phyloP scores from a whole-genome alignment of 2,113 vertebrate genomes.

The Porphyrio hochstetteri region DNA sequence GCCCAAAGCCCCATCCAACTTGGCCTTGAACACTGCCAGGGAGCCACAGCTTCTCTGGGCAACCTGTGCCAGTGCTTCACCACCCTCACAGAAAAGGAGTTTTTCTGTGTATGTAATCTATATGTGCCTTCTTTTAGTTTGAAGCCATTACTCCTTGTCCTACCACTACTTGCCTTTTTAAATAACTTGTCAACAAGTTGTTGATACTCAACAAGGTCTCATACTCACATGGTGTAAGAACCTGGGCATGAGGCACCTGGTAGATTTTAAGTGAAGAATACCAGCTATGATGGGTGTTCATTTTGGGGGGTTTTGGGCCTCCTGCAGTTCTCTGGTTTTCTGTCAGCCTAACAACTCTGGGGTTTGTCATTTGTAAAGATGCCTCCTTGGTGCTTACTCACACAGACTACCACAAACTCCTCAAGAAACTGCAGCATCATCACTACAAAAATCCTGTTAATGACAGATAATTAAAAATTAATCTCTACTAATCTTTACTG shows the following conservation, averaged over 20 bases:
- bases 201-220: background rate
- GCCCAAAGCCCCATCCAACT: too few species aligned
- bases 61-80: too few species aligned
- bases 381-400: background rate
- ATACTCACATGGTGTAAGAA: background rate
- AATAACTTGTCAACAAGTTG: too few species aligned
- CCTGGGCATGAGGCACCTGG: background rate
- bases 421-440: background rate
- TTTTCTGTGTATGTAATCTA: too few species aligned
- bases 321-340: background rate
- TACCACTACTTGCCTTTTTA: too few species aligned
- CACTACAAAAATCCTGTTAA: background rate
- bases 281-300: background rate
- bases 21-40: too few species aligned
- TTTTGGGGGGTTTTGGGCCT: background rate
- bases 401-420: background rate
- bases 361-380: background rate
- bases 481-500: background rate
- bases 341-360: background rate
- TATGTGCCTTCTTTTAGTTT: too few species aligned
- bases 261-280: background rate
- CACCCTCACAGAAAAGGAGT: too few species aligned
- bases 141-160: too few species aligned
- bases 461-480: background rate
- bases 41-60: too few species aligned